phyloP scores from a whole-genome alignment of 2,113 vertebrate genomes.

The Halichoerus grypus region DNA sequence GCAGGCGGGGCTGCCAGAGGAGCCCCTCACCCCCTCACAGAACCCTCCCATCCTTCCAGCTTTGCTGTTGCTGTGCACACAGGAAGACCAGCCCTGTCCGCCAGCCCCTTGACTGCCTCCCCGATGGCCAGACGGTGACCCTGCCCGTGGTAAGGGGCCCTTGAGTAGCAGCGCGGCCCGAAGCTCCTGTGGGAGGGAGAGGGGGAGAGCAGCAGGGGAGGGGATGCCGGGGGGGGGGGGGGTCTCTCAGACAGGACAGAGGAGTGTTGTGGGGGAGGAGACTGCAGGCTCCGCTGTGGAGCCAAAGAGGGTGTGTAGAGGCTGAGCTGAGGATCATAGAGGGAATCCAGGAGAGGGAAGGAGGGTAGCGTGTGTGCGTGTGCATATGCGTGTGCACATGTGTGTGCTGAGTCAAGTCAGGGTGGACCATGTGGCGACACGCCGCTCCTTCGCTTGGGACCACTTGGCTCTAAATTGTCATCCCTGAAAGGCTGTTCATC shows the following conservation, averaged over 20 bases:
- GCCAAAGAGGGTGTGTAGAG: background rate
- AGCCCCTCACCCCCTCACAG: background rate
- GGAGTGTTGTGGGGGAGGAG: background rate
- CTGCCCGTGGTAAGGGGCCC: slow-evolving; percentile 85
- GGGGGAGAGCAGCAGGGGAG: background rate
- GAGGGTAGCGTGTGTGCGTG: too few relatives aligned
- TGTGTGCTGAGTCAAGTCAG: background rate
- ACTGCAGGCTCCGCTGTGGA: background rate
- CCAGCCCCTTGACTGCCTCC: slow-evolving; percentile 81
- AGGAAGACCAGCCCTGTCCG: background rate
- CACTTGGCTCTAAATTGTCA: background rate
- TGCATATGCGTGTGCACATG: fast-evolving
- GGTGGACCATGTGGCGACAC: background rate
- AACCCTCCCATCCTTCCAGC: slow-evolving; percentile 40
- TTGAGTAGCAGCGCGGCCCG: background rate
- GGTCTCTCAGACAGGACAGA: background rate
- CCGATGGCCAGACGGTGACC: slow-evolving; percentile 74
- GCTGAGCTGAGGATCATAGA: background rate
- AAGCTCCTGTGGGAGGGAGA: background rate
- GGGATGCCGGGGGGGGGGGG: fast-evolving
- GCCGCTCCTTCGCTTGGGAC: background rate
- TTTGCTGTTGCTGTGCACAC: slow-evolving; percentile 22
- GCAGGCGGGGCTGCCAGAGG: background rate
- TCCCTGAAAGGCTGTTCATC: background rate
- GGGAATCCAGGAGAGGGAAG: background rate